Percentiles rank a stretch among this genome's conserved stretches.
phyloP scores from a whole-genome alignment of 2,113 vertebrate species.

The Panurus biarmicus region DNA sequence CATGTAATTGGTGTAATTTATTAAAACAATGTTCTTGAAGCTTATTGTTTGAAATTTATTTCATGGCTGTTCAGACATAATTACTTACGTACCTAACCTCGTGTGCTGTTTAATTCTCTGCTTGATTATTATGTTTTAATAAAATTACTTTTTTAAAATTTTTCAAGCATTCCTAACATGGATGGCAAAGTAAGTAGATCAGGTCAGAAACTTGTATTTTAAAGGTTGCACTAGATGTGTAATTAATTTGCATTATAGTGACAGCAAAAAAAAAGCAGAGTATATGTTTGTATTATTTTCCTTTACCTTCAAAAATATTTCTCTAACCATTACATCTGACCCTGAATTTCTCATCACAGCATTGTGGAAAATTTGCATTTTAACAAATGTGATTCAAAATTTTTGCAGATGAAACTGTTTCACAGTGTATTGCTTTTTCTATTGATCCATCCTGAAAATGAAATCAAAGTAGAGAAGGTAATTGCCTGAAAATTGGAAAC shows the following conservation, averaged over 20 bases:
- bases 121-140: not conserved
- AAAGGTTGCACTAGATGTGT: not conserved
- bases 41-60: not conserved
- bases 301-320: not conserved
- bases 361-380: not conserved
- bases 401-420: not conserved
- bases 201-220: not conserved
- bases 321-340: not conserved
- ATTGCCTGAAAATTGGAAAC: not conserved
- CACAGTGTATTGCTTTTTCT: not conserved
- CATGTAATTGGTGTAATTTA: not conserved
- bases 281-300: not conserved
- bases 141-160: not conserved
- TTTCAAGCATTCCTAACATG: constrained; percentile 18
- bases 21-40: not conserved
- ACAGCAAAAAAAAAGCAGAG: not conserved
- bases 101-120: not conserved
- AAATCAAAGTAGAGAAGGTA: not conserved
- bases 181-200: constrained; percentile 40
- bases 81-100: not conserved
- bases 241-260: not conserved
- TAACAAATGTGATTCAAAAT: not conserved
- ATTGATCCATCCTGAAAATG: not conserved
- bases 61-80: not conserved
- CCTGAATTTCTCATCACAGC: not conserved